Evolutionary conservation across 30 jellyfish, hydroid and myxozoan species (phyloP).

Genomic region (Turritopsis dohrnii): DNA sequence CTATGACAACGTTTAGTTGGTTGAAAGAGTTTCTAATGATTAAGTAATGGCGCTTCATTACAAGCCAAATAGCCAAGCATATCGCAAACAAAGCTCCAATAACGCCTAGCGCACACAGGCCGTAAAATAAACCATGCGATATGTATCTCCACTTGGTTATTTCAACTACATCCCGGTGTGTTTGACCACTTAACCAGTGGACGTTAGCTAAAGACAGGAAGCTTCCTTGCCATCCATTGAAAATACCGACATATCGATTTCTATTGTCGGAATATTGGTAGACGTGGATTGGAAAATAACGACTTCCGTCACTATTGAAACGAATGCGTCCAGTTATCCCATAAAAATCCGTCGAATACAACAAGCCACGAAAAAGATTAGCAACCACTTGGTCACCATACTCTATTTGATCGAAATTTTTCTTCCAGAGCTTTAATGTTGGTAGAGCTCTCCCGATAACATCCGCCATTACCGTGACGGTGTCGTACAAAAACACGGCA

Average conservation of each 20-base stretch:
- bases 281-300: slow-evolving; percentile 29
- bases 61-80: slow-evolving; percentile 42
- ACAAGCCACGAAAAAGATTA: slow-evolving; percentile 12
- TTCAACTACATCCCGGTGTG: slow-evolving; percentile 23
- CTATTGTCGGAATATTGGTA: slow-evolving; percentile 38
- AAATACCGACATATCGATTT: not conserved
- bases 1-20: slow-evolving; percentile 51
- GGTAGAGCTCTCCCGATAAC: slow-evolving; percentile 41
- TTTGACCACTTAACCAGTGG: slow-evolving; percentile 36
- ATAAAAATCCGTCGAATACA: slow-evolving; percentile 34
- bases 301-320: slow-evolving; percentile 53
- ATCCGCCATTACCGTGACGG: slow-evolving; percentile 50
- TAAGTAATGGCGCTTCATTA: slow-evolving; percentile 42
- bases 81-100: slow-evolving; percentile 61
- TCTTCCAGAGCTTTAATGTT: slow-evolving; percentile 31
- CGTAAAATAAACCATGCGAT: slow-evolving; percentile 46
- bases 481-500: slow-evolving; percentile 55
- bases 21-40: slow-evolving; percentile 46
- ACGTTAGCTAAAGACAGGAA: slow-evolving; percentile 12
- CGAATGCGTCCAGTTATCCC: slow-evolving; percentile 63
- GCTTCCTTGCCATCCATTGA: not conserved
- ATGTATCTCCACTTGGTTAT: slow-evolving; percentile 53
- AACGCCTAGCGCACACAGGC: slow-evolving; percentile 55
- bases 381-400: slow-evolving; percentile 54
- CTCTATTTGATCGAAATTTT: slow-evolving; percentile 18